Evolutionary conservation across 1,140 invertebrate species (phyloP).

Genomic region (Zaprionus taronus): DNA sequence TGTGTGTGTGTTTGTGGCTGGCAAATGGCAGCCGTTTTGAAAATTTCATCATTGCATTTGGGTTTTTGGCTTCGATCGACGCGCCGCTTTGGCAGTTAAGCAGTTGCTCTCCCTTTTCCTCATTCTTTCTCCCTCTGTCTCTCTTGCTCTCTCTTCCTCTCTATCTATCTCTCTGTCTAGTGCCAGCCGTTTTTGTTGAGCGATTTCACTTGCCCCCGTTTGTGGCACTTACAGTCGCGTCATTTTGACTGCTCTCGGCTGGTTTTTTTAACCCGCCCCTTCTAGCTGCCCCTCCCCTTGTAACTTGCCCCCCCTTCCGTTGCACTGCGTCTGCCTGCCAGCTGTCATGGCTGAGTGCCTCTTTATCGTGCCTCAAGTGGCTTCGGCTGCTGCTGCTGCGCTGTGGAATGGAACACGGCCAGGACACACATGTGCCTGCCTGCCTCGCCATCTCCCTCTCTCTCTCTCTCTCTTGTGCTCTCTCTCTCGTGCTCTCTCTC

Average conservation of each 20-base stretch:
- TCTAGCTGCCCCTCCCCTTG: not conserved
- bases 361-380: constrained; percentile 58
- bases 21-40: constrained; percentile 49
- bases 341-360: constrained; percentile 65
- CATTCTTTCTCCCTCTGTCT: not conserved
- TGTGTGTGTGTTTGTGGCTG: constrained; percentile 30
- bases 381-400: constrained; percentile 8
- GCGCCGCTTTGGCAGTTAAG: constrained; percentile 51
- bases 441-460: too few species aligned
- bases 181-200: constrained; percentile 46
- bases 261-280: not conserved
- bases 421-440: constrained; percentile 14
- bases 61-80: constrained; percentile 52
- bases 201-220: constrained; percentile 54
- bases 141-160: too few species aligned
- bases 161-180: constrained; percentile 28
- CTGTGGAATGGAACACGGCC: constrained; percentile 6
- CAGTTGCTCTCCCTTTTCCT: constrained; percentile 1
- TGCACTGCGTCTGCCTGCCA: constrained; percentile 26
- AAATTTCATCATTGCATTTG: constrained; percentile 54
- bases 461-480: not conserved
- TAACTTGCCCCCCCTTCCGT: not conserved
- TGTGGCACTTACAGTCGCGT: constrained; percentile 55
- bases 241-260: constrained; percentile 24
- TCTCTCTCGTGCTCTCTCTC: not conserved